Evolutionary conservation across 2,113 vertebrate genomes (phyloP).

Genomic region (Panthera leo): DNA sequence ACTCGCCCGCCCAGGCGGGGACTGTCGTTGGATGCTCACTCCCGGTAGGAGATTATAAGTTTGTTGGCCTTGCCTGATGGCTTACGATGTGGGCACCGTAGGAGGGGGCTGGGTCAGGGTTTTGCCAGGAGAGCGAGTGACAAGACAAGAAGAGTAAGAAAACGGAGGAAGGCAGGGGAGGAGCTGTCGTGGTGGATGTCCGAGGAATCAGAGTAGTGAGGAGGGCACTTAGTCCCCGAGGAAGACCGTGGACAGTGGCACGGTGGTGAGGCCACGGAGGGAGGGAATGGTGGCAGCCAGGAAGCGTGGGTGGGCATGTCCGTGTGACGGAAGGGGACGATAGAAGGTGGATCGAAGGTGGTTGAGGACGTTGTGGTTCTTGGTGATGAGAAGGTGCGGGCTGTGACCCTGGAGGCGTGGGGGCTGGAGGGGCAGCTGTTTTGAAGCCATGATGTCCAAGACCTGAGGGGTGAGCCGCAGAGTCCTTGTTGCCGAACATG

Average conservation of each 20-base stretch:
- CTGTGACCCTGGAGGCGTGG: neutral
- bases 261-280: neutral
- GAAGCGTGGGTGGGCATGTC: neutral
- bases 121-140: neutral
- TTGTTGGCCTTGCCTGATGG: neutral
- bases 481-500: neutral
- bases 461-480: neutral
- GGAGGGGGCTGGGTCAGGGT: neutral
- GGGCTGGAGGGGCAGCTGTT: neutral
- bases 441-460: neutral
- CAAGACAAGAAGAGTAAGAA: neutral
- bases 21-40: neutral
- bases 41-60: neutral
- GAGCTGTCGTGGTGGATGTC: neutral
- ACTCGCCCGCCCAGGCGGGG: neutral
- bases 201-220: neutral
- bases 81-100: neutral
- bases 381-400: neutral
- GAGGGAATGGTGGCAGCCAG: neutral
- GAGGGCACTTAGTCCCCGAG: neutral
- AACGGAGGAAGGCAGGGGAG: neutral
- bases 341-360: neutral
- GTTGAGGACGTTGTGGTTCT: neutral
- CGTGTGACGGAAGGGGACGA: neutral
- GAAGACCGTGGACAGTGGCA: neutral